These are phyloP conservation scores for Eidolon helvum DNA, from an alignment of 2,113 vertebrate genomes.

Conservation along the genomic window DNA sequence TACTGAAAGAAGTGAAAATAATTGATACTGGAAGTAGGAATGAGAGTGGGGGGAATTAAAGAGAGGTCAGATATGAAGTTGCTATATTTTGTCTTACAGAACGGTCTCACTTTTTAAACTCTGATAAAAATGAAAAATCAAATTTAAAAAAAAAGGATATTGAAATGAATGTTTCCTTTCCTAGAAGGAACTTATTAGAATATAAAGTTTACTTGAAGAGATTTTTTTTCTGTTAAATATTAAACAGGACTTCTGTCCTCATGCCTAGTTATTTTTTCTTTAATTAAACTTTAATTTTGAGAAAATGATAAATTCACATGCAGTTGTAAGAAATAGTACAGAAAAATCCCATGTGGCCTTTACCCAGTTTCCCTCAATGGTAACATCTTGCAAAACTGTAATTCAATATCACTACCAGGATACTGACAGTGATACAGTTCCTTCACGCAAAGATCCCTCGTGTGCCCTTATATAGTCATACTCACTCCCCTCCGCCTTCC, in stretches of 20 bases:
- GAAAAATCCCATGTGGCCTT: neutral
- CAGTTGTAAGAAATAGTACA: neutral
- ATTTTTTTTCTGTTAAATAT: neutral
- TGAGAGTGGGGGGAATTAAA: neutral
- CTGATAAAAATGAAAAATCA: slow-evolving; percentile 4
- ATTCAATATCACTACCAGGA: neutral
- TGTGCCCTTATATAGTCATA: neutral
- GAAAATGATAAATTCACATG: neutral
- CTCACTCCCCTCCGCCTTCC: neutral
- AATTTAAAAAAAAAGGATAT: neutral
- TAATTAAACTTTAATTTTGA: neutral
- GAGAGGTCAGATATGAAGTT: neutral
- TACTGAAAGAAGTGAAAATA: neutral
- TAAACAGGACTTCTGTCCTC: neutral
- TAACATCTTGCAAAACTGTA: neutral
- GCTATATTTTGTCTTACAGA: neutral
- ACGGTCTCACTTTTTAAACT: neutral
- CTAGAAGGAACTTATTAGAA: neutral
- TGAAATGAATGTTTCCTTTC: neutral
- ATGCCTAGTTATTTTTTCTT: neutral
- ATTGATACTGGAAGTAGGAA: neutral
- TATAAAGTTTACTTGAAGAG: neutral
- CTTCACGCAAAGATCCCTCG: neutral
- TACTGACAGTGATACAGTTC: neutral
- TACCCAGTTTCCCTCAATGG: neutral